phyloP scores from a whole-genome alignment of 2,113 vertebrate genomes.

The Dipodomys merriami region DNA sequence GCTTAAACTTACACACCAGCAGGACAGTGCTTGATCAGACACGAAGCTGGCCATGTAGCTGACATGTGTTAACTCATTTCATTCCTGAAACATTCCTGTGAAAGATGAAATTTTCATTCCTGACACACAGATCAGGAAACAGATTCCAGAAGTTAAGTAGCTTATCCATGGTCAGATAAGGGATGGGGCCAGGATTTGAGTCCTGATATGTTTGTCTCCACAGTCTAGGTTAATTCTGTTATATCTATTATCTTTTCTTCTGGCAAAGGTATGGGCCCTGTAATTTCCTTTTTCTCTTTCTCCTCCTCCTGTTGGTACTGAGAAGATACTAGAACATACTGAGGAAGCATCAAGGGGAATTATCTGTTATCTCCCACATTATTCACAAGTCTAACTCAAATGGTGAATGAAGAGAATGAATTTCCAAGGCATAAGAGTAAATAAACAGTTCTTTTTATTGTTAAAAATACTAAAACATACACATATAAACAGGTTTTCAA shows the following conservation, averaged over 20 bases:
- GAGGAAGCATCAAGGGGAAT: background rate
- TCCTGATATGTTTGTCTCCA: background rate
- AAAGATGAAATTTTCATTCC: background rate
- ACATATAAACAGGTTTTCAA: slow-evolving; percentile 25
- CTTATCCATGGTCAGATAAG: background rate
- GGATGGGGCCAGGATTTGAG: background rate
- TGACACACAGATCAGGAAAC: slow-evolving; percentile 28
- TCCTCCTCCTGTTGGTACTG: background rate
- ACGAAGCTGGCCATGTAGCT: background rate
- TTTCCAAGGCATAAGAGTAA: slow-evolving; percentile 26
- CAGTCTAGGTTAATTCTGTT: slow-evolving; percentile 20
- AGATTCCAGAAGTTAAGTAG: background rate
- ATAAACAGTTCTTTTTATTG: slow-evolving; percentile 3
- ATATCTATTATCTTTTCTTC: slow-evolving; percentile 19
- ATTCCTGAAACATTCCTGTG: background rate
- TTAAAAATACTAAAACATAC: slow-evolving; percentile 27
- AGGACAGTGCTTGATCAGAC: background rate
- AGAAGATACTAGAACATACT: too few species aligned
- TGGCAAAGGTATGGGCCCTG: background rate
- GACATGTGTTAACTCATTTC: slow-evolving; percentile 18
- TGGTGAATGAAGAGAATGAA: background rate
- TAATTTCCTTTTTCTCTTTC: background rate
- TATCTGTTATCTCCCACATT: background rate
- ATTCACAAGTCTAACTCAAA: slow-evolving; percentile 28
- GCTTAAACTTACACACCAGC: background rate